A percentile compares a stretch with the other conserved stretches of the same genome.
phyloP scores from a whole-genome alignment of 2,113 vertebrate genomes.

The Albula goreensis region DNA sequence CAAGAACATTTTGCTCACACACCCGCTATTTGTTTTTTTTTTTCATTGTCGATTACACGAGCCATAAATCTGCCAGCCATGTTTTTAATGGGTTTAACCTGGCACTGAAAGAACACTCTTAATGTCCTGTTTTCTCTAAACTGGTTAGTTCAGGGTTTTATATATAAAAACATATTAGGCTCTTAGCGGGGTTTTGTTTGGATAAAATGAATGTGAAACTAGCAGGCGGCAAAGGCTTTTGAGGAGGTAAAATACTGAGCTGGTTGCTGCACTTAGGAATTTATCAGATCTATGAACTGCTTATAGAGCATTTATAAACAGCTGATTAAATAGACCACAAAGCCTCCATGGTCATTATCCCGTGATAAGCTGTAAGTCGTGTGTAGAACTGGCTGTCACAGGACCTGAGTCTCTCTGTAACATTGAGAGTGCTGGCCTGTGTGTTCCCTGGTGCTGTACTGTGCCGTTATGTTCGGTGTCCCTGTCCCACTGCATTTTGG shows the following conservation, averaged over 20 bases:
- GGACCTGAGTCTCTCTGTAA: too few relatives aligned
- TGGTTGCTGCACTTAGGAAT: too few relatives aligned
- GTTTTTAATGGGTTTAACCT: constrained; percentile 1
- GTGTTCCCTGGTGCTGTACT: too few relatives aligned
- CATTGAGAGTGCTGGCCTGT: too few relatives aligned
- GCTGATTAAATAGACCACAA: too few relatives aligned
- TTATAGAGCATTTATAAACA: too few relatives aligned
- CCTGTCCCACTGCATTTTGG: too few relatives aligned
- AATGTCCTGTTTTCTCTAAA: background rate
- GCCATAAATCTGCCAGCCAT: background rate
- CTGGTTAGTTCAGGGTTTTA: constrained; percentile 7
- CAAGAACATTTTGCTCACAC: background rate
- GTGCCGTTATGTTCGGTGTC: too few relatives aligned
- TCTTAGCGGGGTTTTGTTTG: background rate
- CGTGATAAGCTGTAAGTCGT: too few relatives aligned
- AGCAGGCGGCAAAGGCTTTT: background rate
- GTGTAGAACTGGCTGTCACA: too few relatives aligned
- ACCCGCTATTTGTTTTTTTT: background rate
- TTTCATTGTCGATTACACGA: background rate
- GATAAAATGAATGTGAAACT: constrained; percentile 16
- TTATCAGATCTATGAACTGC: too few relatives aligned
- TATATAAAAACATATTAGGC: background rate
- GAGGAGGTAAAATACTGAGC: background rate
- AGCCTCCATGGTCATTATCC: too few relatives aligned
- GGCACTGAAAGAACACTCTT: background rate